These are phyloP conservation scores for Leucosticte australis DNA, from an alignment of 2,113 vertebrate species.

Conservation along the genomic window DNA sequence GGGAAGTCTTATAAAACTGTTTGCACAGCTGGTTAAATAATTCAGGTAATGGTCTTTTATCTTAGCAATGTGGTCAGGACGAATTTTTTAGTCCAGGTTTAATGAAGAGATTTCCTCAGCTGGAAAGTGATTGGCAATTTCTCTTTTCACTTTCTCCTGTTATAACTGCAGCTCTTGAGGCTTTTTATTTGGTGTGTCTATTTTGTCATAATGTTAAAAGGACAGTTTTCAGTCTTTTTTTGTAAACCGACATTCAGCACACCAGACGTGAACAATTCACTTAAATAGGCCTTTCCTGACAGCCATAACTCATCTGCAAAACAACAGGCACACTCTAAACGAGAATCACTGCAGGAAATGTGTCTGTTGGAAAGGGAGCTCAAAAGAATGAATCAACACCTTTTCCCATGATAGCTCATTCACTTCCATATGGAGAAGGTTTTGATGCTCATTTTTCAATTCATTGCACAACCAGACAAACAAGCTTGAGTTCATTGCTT, in stretches of 20 bases:
- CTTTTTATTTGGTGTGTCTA: neutral
- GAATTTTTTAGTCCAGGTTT: conserved; percentile 22
- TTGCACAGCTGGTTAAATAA: conserved; percentile 33
- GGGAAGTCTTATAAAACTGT: neutral
- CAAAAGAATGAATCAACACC: neutral
- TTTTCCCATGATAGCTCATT: neutral
- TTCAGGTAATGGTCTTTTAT: conserved; percentile 21
- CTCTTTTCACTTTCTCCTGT: neutral
- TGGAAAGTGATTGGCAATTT: neutral
- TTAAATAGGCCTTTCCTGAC: conserved; percentile 19
- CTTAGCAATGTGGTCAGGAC: neutral
- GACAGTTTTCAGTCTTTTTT: neutral
- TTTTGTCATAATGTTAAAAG: neutral
- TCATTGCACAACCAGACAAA: neutral
- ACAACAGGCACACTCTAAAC: neutral
- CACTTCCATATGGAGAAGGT: neutral
- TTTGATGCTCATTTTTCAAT: conserved; percentile 36
- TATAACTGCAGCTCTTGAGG: neutral
- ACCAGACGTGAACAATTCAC: neutral
- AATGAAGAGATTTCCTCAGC: conserved; percentile 32
- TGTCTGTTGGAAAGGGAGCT: neutral
- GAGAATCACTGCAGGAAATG: conserved; percentile 22
- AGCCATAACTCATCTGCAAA: conserved; percentile 45
- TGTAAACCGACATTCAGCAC: neutral
- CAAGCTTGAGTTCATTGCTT: neutral